Percentiles rank a stretch among this genome's conserved stretches.
Conservation (phyloP, 1,140 invertebrate species). For the Sinella curviseta region DNA sequence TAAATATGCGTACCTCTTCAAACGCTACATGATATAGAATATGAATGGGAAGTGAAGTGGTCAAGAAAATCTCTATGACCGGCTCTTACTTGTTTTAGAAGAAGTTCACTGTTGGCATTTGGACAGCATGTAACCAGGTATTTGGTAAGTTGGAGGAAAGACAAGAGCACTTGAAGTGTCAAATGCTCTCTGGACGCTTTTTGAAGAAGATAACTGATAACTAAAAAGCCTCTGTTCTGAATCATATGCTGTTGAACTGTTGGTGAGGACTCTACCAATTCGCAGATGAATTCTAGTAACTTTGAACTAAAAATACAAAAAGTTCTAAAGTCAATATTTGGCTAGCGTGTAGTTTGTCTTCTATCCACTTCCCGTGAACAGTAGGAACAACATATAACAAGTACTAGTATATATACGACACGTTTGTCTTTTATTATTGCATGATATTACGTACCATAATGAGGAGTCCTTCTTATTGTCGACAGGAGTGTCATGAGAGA, state of each 20-base stretch:
- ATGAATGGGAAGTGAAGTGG: background rate
- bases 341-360: no score
- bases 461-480: conserved; percentile 81
- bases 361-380: no score
- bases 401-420: no score
- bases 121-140: conserved; percentile 78
- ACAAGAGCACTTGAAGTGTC: conserved; percentile 86
- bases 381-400: no score
- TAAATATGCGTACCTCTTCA: no score
- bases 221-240: conserved; percentile 94
- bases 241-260: conserved; percentile 99
- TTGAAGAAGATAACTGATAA: conserved; percentile 95
- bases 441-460: conserved; percentile 67
- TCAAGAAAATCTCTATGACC: background rate
- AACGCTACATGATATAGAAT: background rate
- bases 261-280: conserved; percentile 91
- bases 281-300: conserved; percentile 93
- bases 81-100: conserved; percentile 84
- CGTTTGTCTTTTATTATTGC: no score
- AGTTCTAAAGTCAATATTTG: no score
- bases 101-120: conserved; percentile 85
- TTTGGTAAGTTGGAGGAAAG: conserved; percentile 92
- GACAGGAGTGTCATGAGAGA: conserved; percentile 74
- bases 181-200: conserved; percentile 90
- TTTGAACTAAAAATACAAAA: conserved; percentile 75